phyloP scores from a whole-genome alignment of 2,888 invertebrate species.

The Aphidoletes aphidimyza region DNA sequence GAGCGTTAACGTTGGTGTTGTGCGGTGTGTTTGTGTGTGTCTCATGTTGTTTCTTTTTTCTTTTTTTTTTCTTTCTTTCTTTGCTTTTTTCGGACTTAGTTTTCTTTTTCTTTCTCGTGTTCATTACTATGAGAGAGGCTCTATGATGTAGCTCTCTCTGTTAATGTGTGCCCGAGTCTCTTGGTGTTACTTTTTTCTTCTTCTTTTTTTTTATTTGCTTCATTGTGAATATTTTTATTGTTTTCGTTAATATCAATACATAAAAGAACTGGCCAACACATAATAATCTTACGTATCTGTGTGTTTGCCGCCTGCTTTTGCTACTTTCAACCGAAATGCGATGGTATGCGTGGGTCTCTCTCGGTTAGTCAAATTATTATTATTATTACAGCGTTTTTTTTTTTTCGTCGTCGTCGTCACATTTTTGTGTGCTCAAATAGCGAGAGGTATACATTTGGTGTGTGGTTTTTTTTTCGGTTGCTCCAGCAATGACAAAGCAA shows the following conservation, averaged over 20 bases:
- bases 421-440: too few relatives aligned
- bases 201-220: background rate
- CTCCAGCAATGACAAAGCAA: conserved; percentile 38
- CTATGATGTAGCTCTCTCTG: conserved; percentile 27
- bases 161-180: conserved; percentile 30
- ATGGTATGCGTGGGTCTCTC: conserved; percentile 44
- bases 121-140: background rate
- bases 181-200: too few relatives aligned
- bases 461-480: background rate
- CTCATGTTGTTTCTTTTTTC: too few relatives aligned
- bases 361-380: conserved; percentile 26
- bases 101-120: background rate
- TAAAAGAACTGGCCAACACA: conserved; percentile 3
- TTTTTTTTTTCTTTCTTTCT: background rate
- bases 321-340: conserved; percentile 3
- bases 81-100: background rate
- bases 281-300: background rate
- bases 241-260: conserved; percentile 28
- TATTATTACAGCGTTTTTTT: conserved; percentile 14
- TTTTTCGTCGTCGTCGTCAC: background rate
- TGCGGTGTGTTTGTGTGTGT: too few relatives aligned
- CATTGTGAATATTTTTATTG: conserved; percentile 18
- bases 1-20: background rate
- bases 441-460: background rate
- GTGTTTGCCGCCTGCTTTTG: background rate